These are phyloP conservation scores for Syngnathoides biaculeatus DNA, from an alignment of 2,113 vertebrate species.

Conservation along the genomic window DNA sequence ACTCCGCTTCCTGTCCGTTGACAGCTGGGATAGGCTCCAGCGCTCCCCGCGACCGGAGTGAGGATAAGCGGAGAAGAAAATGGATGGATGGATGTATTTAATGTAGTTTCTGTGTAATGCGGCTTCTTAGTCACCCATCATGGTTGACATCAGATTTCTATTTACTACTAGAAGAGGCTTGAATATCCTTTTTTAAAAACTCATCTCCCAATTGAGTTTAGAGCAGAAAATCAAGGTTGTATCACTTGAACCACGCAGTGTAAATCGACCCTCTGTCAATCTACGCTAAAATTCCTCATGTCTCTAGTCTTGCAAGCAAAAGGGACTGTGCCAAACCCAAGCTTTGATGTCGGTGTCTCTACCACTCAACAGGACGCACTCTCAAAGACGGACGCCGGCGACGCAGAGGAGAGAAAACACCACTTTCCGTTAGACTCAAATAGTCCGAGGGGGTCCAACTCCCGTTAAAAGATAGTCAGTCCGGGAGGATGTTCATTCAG, in stretches of 20 bases:
- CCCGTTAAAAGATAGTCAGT: conserved; percentile 33
- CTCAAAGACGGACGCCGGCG: conserved; percentile 44
- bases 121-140: no score
- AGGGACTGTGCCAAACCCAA: background rate
- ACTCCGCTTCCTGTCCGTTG: no score
- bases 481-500: conserved; percentile 37
- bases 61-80: no score
- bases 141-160: no score
- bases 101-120: no score
- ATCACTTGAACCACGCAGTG: background rate
- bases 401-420: conserved; percentile 33
- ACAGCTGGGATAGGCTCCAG: no score
- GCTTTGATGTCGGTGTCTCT: conserved; percentile 42
- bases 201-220: no score
- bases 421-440: conserved; percentile 33
- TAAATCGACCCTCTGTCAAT: background rate
- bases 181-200: no score
- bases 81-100: no score
- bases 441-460: conserved; percentile 21
- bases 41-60: no score
- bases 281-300: background rate
- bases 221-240: background rate
- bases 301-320: background rate
- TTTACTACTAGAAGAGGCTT: no score
- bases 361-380: conserved; percentile 50